Evolutionary conservation across 2,113 vertebrate species (phyloP).

Genomic region (Pangasianodon hypophthalmus): DNA sequence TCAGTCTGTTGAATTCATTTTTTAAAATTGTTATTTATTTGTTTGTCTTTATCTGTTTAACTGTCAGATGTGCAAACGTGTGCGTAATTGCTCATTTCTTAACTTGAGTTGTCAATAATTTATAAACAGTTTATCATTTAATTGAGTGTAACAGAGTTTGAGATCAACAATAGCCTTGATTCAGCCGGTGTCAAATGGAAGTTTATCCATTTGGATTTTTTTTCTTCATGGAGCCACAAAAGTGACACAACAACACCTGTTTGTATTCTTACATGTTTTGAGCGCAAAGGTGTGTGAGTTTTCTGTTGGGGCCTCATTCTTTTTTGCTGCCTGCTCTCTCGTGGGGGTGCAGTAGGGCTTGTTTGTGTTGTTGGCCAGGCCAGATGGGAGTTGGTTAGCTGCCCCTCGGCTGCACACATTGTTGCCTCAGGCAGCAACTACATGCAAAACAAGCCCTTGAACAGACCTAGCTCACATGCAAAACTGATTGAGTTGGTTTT

Average conservation of each 20-base stretch:
- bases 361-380: constrained; percentile 57
- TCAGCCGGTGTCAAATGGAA: not conserved
- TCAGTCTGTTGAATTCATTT: not conserved
- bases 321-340: constrained; percentile 50
- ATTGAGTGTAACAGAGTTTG: not conserved
- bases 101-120: not conserved
- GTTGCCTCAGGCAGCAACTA: constrained; percentile 55
- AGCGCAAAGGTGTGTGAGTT: constrained; percentile 26
- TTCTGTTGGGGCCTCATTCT: constrained; percentile 53
- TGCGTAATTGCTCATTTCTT: not conserved
- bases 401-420: constrained; percentile 50
- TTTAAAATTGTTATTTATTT: not conserved
- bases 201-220: not conserved
- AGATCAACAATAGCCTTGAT: not conserved
- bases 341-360: constrained; percentile 46
- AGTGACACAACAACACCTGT: constrained; percentile 16
- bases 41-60: not conserved
- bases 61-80: not conserved
- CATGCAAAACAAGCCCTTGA: constrained; percentile 59
- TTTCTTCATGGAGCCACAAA: not conserved
- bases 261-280: constrained; percentile 43
- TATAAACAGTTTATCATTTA: not conserved
- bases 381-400: constrained; percentile 55
- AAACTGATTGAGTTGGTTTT: constrained; percentile 35
- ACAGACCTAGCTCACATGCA: constrained; percentile 47